A percentile compares a stretch with the other conserved stretches of the same genome.
These are phyloP conservation scores for Beaufortia kweichowensis DNA, from an alignment of 2,113 vertebrate species.

Conservation along the genomic window DNA sequence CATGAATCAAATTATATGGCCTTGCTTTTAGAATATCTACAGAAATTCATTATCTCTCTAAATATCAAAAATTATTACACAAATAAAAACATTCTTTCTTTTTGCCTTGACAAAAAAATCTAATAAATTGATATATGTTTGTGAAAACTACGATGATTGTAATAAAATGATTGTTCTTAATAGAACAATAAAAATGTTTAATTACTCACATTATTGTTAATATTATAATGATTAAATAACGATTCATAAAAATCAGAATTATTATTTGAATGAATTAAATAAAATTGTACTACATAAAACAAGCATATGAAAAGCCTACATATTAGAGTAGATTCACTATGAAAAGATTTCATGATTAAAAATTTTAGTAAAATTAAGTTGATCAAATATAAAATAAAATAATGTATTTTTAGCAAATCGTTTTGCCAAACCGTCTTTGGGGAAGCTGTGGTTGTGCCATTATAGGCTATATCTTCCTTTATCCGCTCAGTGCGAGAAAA, in stretches of 20 bases:
- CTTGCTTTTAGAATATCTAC: constrained; percentile 4
- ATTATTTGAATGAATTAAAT: neutral
- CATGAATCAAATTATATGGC: no score
- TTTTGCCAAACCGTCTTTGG: neutral
- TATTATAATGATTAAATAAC: neutral
- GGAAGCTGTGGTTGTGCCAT: neutral
- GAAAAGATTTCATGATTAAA: no score
- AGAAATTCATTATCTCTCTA: neutral
- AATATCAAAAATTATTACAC: neutral
- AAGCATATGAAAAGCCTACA: neutral
- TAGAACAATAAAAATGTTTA: no score
- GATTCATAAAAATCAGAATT: neutral
- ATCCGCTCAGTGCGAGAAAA: neutral
- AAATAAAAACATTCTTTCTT: no score
- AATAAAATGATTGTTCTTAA: neutral
- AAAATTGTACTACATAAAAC: neutral
- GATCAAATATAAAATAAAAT: no score
- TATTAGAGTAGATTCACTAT: neutral
- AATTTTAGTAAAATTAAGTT: no score
- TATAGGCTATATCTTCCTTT: neutral
- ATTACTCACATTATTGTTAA: neutral
- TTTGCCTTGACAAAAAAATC: neutral
- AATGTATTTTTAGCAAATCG: neutral
- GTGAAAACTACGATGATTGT: neutral
- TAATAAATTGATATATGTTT: no score